Base-by-base conservation (phyloP, 2,113 vertebrate species). In the Cacatua alba region DNA sequence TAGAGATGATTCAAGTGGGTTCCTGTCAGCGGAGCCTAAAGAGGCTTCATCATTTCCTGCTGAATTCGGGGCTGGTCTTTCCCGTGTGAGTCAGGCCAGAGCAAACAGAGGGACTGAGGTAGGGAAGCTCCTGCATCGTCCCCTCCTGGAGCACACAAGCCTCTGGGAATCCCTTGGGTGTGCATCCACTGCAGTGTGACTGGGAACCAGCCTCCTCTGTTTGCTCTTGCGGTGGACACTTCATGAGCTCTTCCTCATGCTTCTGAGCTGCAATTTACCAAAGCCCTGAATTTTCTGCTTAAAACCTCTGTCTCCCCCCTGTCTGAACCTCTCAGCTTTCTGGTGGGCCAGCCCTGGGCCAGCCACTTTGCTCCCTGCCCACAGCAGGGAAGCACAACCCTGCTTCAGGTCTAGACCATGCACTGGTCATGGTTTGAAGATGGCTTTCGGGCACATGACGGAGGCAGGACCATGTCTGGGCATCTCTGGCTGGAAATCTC, bases 1-100 rank as follows among this genome's bases (percentile, higher is more conserved):
- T 71, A 60, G 71, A 59, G 91, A 95, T 84, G 81, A 74, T 90
- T 81, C 16, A 81, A 95, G 82, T 43, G 82, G 18, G 24, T 84
- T 94, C 72, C 78, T 92, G 79, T 77, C 93, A 72, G 35, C 21
- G 72, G 68, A 84, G 31, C 37, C 52, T 75, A 63, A 95, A 64
- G 51, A 86, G 48, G 59, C 19, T 79, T 48, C 71, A 67, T 52
- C 72, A 17, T 52, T 86, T 18, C n/a, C 37, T 76, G 71, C 57
- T 71, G 67, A 28, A 39, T 28, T 48, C 4, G 2, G 24, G 37
- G 52, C 48, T 39, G 53, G 28, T 71, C 63, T 91, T 48, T 39
- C 52, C 51, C 37, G 1, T 2, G 23, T 13, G 18, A 55, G 13
- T 11, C n/a, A 75, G 26, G 37, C 46, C 14, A 3, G 51, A n/a